These are phyloP conservation scores for Cyphomyrus plagiostoma DNA, from an alignment of 2,113 vertebrate genomes.

Conservation along the genomic window DNA sequence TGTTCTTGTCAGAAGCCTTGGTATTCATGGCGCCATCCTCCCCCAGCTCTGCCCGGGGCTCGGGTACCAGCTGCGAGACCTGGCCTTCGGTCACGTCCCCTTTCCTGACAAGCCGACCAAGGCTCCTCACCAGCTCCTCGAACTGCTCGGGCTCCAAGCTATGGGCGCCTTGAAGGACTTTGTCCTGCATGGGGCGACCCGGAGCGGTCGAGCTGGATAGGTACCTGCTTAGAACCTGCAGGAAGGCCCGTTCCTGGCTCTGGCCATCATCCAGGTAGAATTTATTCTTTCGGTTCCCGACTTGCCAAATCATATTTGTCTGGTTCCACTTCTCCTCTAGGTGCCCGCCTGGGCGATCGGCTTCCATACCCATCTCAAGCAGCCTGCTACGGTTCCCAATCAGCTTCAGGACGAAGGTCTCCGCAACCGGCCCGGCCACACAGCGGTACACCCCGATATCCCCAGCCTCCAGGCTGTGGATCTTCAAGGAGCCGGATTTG, in stretches of 20 bases:
- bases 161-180: constrained; percentile 54
- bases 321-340: constrained; percentile 65
- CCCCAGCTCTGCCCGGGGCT: constrained; percentile 34
- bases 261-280: constrained; percentile 56
- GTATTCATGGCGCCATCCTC: constrained; percentile 38
- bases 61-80: constrained; percentile 66
- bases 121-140: constrained; percentile 69
- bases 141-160: constrained; percentile 66
- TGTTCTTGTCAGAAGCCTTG: constrained; percentile 46
- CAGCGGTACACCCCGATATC: constrained; percentile 78
- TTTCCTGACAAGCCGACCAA: constrained; percentile 70
- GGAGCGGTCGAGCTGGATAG: constrained; percentile 46
- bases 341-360: neutral
- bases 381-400: constrained; percentile 70
- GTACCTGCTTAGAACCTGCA: constrained; percentile 40
- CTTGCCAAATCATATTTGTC: constrained; percentile 59
- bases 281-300: constrained; percentile 63
- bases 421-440: constrained; percentile 62
- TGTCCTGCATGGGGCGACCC: constrained; percentile 45
- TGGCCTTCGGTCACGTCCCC: constrained; percentile 67
- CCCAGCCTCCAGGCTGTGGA: constrained; percentile 59
- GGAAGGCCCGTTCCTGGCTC: constrained; percentile 37
- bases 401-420: constrained; percentile 72
- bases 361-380: constrained; percentile 39
- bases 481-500: constrained; percentile 76